A percentile compares a stretch with the other conserved stretches of the same genome.
phyloP scores from a whole-genome alignment of 2,888 invertebrate genomes.

The Axea sp. region DNA sequence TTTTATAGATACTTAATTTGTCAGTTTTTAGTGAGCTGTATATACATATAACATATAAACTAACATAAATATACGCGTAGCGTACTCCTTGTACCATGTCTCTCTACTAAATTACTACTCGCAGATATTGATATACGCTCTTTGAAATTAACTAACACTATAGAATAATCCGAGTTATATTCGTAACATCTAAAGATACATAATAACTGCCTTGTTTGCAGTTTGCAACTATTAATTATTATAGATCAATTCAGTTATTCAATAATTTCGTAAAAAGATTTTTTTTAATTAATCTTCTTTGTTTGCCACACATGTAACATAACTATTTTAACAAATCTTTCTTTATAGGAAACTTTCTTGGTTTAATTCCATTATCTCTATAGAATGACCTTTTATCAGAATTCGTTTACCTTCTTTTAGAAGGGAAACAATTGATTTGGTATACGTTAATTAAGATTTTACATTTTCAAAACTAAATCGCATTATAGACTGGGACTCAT shows the following conservation, averaged over 20 bases:
- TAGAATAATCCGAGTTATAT: constrained; percentile 26
- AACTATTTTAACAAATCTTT: background rate
- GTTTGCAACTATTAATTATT: constrained; percentile 26
- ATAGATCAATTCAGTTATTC: constrained; percentile 9
- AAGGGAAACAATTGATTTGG: constrained; percentile 13
- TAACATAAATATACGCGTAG: background rate
- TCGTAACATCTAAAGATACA: constrained; percentile 17
- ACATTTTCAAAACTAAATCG: background rate
- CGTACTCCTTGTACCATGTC: constrained; percentile 30
- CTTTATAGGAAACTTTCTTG: background rate
- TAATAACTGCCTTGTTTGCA: constrained; percentile 19
- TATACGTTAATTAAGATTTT: constrained; percentile 8
- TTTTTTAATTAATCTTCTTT: background rate
- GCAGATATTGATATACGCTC: constrained; percentile 36
- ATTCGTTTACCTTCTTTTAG: constrained; percentile 1
- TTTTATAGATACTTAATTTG: no score
- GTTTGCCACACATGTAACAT: background rate
- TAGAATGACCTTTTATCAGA: background rate
- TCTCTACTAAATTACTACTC: constrained; percentile 32
- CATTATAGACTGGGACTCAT: no score
- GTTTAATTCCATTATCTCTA: constrained; percentile 5
- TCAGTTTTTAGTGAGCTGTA: background rate
- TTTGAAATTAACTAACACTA: constrained; percentile 29
- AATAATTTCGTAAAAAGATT: background rate
- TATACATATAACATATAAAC: background rate